Base-by-base conservation (phyloP, 2,797 vertebrate species). In the Arctocebus calabarensis region DNA sequence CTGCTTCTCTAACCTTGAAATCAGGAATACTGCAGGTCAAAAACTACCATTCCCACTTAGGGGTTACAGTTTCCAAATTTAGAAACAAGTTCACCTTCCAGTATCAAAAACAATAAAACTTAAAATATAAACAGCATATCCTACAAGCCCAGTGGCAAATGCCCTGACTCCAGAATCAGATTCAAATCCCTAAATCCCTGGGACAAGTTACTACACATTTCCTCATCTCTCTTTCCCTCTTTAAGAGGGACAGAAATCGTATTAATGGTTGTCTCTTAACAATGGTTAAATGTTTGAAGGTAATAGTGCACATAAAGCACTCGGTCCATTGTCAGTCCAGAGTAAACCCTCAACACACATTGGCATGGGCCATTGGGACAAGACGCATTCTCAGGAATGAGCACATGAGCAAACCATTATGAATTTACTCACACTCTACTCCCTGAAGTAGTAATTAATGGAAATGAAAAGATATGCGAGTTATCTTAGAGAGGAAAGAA, bases 1-100 rank as follows among this genome's bases (percentile, higher is more conserved):
- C 68, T 94, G 85, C 43, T 74, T 84, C 43, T 84, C 57, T 88
- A 75, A 95, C 83, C 93, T 96, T 55, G 55, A 95, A 81, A 83
- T 43, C 52, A 85, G 73, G 27, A 10, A 29, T 64, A 25, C 25
- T 45, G 14, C 29, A 71, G 25, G 43, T 45, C 84, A 74, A 71
- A 92, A 78, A 73, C 70, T 3, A 43, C 37, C 45, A 71, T 75
- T 94, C 48, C 61, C 27, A 74, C 64, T 64, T n/a, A 10, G 7
- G 32, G 37, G 27, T 19, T 81, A 37, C 1, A 66, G 17, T 23
- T 45, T 95, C 17, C 62, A 82, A 84, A 68, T 94, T 22, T 86
- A 71, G 81, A 93, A 94, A 87, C 10, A 37, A 45, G 55, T 7
- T 91, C 32, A 52, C 34, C 61, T 93, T 88, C 64, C 3, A 29